phyloP scores from a whole-genome alignment of 1,140 invertebrate species.

The Chelonus insularis region DNA sequence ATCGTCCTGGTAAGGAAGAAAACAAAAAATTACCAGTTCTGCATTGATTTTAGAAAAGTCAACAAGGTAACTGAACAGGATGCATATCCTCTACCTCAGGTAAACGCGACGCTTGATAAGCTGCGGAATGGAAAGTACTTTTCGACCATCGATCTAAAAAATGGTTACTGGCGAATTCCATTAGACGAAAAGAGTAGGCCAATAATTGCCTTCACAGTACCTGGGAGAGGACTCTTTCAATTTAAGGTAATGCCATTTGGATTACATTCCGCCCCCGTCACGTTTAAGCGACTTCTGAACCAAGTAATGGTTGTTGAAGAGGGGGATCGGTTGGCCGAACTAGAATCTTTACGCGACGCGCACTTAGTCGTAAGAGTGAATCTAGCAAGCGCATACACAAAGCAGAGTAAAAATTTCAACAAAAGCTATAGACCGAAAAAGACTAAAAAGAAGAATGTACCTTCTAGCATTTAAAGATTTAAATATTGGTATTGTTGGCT shows the following conservation, averaged over 20 bases:
- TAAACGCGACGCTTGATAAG: constrained; percentile 55
- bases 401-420: too few relatives aligned
- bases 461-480: too few relatives aligned
- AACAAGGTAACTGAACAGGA: constrained; percentile 53
- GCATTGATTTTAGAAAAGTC: constrained; percentile 53
- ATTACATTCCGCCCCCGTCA: constrained; percentile 38
- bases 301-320: too few relatives aligned
- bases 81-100: constrained; percentile 56
- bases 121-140: constrained; percentile 46
- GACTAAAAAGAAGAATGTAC: too few relatives aligned
- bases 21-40: constrained; percentile 51
- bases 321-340: too few relatives aligned
- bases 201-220: constrained; percentile 28
- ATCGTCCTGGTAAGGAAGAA: constrained; percentile 56
- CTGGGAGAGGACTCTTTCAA: constrained; percentile 37
- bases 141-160: constrained; percentile 40
- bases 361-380: too few relatives aligned
- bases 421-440: too few relatives aligned
- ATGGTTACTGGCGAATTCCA: constrained; percentile 31
- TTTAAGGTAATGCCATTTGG: constrained; percentile 48
- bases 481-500: too few relatives aligned
- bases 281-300: too few relatives aligned
- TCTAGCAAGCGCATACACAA: too few relatives aligned
- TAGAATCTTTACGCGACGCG: too few relatives aligned
- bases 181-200: constrained; percentile 26